These are phyloP conservation scores for Halichoeres trimaculatus DNA, from an alignment of 2,113 vertebrate genomes.

Conservation along the genomic window DNA sequence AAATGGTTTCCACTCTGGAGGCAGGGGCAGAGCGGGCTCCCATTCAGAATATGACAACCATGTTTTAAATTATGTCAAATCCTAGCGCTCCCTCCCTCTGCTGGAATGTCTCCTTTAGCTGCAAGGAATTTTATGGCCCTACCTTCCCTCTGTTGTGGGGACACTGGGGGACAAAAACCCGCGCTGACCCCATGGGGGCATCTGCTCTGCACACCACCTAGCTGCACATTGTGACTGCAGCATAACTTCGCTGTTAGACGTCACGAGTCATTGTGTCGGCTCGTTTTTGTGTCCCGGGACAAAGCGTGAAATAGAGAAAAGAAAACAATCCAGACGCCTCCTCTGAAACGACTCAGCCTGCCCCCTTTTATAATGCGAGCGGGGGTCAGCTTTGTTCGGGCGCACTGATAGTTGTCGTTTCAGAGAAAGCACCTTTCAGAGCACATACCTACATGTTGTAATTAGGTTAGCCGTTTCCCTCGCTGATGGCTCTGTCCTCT, in stretches of 20 bases:
- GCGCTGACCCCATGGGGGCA: conserved; percentile 66
- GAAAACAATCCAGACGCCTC: conserved; percentile 67
- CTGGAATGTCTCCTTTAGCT: conserved; percentile 64
- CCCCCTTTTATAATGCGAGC: conserved; percentile 68
- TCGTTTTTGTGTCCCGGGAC: conserved; percentile 73
- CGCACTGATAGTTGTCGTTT: conserved; percentile 32
- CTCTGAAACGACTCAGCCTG: conserved; percentile 52
- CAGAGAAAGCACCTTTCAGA: conserved; percentile 55
- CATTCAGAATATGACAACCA: conserved; percentile 69
- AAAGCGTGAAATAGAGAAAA: conserved; percentile 73
- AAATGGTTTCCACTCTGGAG: conserved; percentile 30
- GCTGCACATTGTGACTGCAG: conserved; percentile 71
- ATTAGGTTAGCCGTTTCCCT: conserved; percentile 51
- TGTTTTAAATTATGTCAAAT: conserved; percentile 75
- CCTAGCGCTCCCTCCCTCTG: conserved; percentile 28
- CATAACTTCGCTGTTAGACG: conserved; percentile 70
- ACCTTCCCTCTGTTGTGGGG: conserved; percentile 58
- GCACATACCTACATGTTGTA: conserved; percentile 67
- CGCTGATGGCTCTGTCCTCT: conserved; percentile 12
- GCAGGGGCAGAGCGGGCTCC: conserved; percentile 8
- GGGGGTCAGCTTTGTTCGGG: conserved; percentile 61
- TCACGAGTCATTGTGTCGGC: conserved; percentile 73
- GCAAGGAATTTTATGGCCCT: conserved; percentile 69
- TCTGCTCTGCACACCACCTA: conserved; percentile 55
- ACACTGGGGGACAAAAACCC: conserved; percentile 62